Conservation (phyloP, 2,113 vertebrate genomes). For the Pterocles burchelli region DNA sequence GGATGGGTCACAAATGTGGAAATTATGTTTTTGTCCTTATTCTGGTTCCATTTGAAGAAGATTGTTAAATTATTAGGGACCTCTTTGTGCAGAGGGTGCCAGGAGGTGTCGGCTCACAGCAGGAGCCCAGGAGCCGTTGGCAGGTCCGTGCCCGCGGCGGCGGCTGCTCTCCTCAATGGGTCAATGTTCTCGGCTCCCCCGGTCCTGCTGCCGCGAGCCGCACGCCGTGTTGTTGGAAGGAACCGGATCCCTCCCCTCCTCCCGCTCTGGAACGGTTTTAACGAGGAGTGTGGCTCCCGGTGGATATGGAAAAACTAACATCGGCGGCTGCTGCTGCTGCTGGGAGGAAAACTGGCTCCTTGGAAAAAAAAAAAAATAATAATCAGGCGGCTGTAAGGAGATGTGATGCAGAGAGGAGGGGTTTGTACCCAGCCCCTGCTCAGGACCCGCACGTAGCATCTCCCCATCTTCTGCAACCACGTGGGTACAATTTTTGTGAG, state of each 20-base stretch:
- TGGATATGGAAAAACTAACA: slow-evolving; percentile 58
- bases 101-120: neutral
- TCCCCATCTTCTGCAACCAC: neutral
- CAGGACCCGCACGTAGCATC: neutral
- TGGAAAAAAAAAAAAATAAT: neutral
- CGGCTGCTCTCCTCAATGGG: neutral
- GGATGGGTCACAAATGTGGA: neutral
- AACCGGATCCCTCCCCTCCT: slow-evolving; percentile 6
- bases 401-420: neutral
- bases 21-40: neutral
- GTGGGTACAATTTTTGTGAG: too few relatives aligned
- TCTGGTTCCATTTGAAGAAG: neutral
- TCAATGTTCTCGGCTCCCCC: neutral
- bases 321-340: neutral
- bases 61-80: neutral
- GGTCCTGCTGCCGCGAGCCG: neutral
- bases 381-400: neutral
- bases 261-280: neutral
- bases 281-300: neutral
- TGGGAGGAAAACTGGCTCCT: neutral
- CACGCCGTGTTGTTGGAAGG: neutral
- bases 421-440: neutral
- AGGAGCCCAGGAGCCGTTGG: neutral
- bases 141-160: neutral
- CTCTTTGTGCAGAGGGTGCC: neutral